Percentiles rank a stretch among this genome's conserved stretches.
These are phyloP conservation scores for Pelobates fuscus DNA, from an alignment of 2,113 vertebrate genomes.

Conservation along the genomic window DNA sequence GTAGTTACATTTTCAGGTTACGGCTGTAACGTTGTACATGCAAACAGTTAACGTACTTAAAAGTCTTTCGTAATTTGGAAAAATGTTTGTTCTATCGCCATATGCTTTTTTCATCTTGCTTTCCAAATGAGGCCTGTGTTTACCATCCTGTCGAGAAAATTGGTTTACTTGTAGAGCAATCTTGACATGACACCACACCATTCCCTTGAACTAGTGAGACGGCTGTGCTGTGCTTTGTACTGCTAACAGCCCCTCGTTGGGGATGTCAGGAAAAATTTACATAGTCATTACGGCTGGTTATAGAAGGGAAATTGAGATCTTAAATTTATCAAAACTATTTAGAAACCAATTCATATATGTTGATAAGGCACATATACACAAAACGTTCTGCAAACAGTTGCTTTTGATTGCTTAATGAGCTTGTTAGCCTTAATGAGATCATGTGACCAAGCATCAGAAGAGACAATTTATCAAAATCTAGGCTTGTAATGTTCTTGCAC, in stretches of 20 bases:
- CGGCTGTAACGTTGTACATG: too few relatives aligned
- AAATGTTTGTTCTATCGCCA: conserved; percentile 78
- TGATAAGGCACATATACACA: conserved; percentile 32
- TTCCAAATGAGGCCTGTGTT: conserved; percentile 75
- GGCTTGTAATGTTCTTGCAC: conserved; percentile 56
- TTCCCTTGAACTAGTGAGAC: conserved; percentile 69
- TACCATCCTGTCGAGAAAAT: conserved; percentile 73
- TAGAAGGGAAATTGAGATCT: conserved; percentile 73
- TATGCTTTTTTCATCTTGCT: conserved; percentile 71
- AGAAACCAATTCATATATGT: conserved; percentile 48
- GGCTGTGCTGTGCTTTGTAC: conserved; percentile 67
- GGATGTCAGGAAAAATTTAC: conserved; percentile 70
- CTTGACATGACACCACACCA: conserved; percentile 74
- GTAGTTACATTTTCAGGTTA: too few relatives aligned
- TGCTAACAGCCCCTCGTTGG: conserved; percentile 73
- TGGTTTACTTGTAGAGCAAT: conserved; percentile 73
- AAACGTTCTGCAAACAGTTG: conserved; percentile 49
- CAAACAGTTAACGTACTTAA: too few relatives aligned
- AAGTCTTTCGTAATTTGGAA: conserved; percentile 74
- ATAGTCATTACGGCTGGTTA: conserved; percentile 62
- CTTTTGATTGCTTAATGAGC: conserved; percentile 57
- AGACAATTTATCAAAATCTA: conserved; percentile 49
- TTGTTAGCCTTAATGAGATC: conserved; percentile 57
- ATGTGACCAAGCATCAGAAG: conserved; percentile 56
- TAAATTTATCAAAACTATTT: conserved; percentile 63